Evolutionary conservation across 2,113 vertebrate species (phyloP), one percentile per base, ranked within the genome.

Genomic region (Amphiprion percula): DNA sequence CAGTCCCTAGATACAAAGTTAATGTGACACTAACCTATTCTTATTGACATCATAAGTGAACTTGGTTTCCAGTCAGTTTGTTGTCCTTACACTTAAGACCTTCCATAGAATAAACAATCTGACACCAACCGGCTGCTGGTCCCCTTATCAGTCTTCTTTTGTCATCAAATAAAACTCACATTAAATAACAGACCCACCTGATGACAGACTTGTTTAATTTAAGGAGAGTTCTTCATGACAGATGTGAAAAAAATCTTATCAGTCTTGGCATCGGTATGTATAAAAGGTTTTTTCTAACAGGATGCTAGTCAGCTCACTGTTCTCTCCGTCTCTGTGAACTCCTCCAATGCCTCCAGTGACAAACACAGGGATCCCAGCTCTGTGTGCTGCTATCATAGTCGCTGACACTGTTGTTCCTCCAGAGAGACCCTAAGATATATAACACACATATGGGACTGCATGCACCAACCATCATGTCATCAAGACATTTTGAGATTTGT

Each of bases 301-400:
- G 23, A 8, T 47, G 11, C 4, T 4, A 26, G 4, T 64, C 11
- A 49, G 84, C 95, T 94, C 93, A 97, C 97, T 96, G 53, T 94
- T 96, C 72, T 97, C 94, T 90, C 97, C 97, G 17, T 93, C 93
- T 60, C 94, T 94, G 90, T 98, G 97, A 41, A 98, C 96, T 1
- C 97, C 97, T 84, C 97, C 97, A 12, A 98, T 94, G 41, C 97
- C 97, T 0, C 97, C 97, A 0, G 97, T 96, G 68, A 97, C 96
- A 93, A 98, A 97, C n/a, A 98, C 87, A 0, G 86, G 89, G 83
- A 98, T 97, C 64, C 95, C 95, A 4, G 87, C 96, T 82, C 76
- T 94, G 80, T 97, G 95, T 1, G 97, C 96, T 0, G 89, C 95
- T 12, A 96, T 95, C 96, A 98, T 96, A 1, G 97, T 97, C 78